Percentiles rank a stretch among this genome's conserved stretches.
Evolutionary conservation across 53 echinoderm and acorn worm genomes (phyloP).

Genomic region (Echinometra lucunter): DNA sequence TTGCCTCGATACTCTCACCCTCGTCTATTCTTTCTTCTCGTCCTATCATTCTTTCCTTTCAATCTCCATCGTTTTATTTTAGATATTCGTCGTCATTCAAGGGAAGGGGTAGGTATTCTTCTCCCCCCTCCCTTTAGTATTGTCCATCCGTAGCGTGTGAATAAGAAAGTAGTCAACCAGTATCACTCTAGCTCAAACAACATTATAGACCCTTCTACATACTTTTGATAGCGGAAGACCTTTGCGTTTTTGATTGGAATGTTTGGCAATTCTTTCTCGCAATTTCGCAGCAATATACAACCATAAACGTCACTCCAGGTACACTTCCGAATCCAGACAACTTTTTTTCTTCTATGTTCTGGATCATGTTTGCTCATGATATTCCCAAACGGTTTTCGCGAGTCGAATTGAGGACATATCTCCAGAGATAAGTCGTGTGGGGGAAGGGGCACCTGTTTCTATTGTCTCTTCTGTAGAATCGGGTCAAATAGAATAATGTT

Average conservation of each 20-base stretch:
- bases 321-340: neutral
- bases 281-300: neutral
- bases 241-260: neutral
- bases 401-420: neutral
- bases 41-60: too few species aligned
- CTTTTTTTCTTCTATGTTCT: neutral
- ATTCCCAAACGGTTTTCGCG: neutral
- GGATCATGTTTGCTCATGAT: neutral
- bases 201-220: too few species aligned
- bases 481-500: neutral
- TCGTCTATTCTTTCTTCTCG: too few species aligned
- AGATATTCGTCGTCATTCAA: too few species aligned
- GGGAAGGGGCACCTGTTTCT: slow-evolving; percentile 22
- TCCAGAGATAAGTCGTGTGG: slow-evolving; percentile 6
- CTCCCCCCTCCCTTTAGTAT: too few species aligned
- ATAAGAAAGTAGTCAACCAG: too few species aligned
- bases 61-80: too few species aligned
- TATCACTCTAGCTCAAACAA: too few species aligned
- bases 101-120: too few species aligned
- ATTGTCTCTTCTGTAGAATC: neutral
- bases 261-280: neutral
- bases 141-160: too few species aligned
- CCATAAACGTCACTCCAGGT: neutral
- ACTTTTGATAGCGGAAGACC: too few species aligned
- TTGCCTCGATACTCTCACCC: too few species aligned